Evolutionary conservation across 2,888 invertebrate genomes (phyloP).

Genomic region (Neria commutata): DNA sequence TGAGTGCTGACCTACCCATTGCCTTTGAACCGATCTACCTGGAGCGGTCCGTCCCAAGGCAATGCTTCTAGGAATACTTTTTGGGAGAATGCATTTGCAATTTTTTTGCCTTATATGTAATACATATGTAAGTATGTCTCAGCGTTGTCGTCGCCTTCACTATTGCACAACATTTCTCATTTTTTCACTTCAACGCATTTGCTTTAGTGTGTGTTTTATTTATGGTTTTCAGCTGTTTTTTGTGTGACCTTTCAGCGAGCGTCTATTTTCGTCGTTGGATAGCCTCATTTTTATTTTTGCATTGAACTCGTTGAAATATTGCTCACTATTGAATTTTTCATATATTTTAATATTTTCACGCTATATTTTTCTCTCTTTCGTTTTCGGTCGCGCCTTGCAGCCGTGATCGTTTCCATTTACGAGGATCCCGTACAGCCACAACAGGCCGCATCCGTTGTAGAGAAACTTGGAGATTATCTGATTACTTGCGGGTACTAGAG

Average conservation of each 20-base stretch:
- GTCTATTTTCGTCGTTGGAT: neutral
- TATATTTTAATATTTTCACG: slow-evolving; percentile 5
- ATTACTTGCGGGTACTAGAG: slow-evolving; percentile 94
- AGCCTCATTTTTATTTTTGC: slow-evolving; percentile 4
- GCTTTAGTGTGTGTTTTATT: slow-evolving; percentile 44
- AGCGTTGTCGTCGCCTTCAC: too few species aligned
- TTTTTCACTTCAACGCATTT: slow-evolving; percentile 37
- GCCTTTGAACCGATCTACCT: too few species aligned
- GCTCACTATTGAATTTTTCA: neutral
- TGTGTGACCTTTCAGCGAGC: slow-evolving; percentile 12
- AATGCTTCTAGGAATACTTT: too few species aligned
- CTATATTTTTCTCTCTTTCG: neutral
- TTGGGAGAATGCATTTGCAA: too few species aligned
- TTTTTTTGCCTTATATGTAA: too few species aligned
- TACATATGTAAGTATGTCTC: too few species aligned
- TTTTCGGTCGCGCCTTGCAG: slow-evolving; percentile 65
- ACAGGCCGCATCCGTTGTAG: slow-evolving; percentile 95
- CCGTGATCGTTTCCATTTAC: slow-evolving; percentile 92
- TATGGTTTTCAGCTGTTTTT: slow-evolving; percentile 40
- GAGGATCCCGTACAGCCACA: slow-evolving; percentile 97
- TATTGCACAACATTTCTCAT: too few species aligned
- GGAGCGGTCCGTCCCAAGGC: too few species aligned
- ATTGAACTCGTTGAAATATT: slow-evolving; percentile 1
- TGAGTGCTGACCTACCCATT: too few species aligned
- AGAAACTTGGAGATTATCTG: slow-evolving; percentile 97